A percentile compares a stretch with the other conserved stretches of the same genome.
Evolutionary conservation across 2,888 invertebrate species (phyloP).

Genomic region (Gonocerus acuteangulatus): DNA sequence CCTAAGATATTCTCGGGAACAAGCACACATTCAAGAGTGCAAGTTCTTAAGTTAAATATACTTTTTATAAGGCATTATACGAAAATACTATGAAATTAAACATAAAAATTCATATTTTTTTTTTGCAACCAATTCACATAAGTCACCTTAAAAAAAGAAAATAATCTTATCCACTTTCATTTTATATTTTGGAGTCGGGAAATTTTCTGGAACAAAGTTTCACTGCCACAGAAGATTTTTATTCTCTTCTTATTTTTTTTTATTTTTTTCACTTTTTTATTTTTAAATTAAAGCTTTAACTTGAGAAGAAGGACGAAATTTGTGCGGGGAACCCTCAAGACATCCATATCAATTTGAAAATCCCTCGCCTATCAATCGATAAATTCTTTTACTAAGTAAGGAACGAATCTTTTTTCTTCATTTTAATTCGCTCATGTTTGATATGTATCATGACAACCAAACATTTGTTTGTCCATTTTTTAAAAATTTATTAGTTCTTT

Average conservation of each 20-base stretch:
- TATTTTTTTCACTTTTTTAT: neutral
- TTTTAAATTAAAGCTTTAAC: constrained; percentile 16
- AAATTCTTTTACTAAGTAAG: constrained; percentile 20
- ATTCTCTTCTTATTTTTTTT: neutral
- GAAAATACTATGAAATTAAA: too few relatives aligned
- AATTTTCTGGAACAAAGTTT: constrained; percentile 23
- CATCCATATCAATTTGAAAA: neutral
- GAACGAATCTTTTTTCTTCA: constrained; percentile 17
- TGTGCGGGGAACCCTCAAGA: constrained; percentile 13
- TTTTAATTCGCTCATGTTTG: constrained; percentile 27
- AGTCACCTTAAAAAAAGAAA: too few relatives aligned
- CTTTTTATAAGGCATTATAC: too few relatives aligned
- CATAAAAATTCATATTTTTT: too few relatives aligned
- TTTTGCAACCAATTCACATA: too few relatives aligned
- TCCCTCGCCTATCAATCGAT: constrained; percentile 18
- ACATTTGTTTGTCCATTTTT: constrained; percentile 12
- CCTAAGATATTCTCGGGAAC: too few relatives aligned
- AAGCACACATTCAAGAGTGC: too few relatives aligned
- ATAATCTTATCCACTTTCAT: too few relatives aligned
- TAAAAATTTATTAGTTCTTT: neutral
- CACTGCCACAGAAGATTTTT: constrained; percentile 9
- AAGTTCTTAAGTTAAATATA: too few relatives aligned
- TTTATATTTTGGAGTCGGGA: too few relatives aligned
- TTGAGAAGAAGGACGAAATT: constrained; percentile 17
- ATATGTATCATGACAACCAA: constrained; percentile 28